These are phyloP conservation scores for Hypomesus transpacificus DNA, from an alignment of 2,113 vertebrate species.

Conservation along the genomic window DNA sequence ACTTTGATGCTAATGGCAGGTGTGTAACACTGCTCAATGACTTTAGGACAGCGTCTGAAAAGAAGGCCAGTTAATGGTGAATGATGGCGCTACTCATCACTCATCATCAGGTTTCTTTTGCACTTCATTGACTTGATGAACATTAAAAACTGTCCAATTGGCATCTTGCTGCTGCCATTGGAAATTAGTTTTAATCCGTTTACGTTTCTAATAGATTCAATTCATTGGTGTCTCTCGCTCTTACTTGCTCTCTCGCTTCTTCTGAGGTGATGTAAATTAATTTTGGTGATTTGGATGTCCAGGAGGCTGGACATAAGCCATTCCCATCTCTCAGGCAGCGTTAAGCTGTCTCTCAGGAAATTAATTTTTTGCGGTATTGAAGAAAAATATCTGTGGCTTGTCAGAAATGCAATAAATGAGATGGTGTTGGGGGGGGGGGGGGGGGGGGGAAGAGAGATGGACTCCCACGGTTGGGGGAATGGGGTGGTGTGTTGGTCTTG, in stretches of 20 bases:
- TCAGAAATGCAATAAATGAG: constrained; percentile 54
- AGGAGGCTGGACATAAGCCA: constrained; percentile 32
- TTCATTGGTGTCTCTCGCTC: background rate
- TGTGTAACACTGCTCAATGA: too few relatives aligned
- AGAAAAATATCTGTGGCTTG: constrained; percentile 43
- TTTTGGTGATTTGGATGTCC: constrained; percentile 48
- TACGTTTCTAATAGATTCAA: constrained; percentile 25
- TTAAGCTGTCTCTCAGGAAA: constrained; percentile 47
- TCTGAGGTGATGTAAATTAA: constrained; percentile 50
- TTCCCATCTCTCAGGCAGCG: constrained; percentile 33
- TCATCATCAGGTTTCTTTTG: background rate
- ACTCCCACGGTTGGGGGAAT: constrained; percentile 24
- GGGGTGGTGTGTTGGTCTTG: constrained; percentile 30
- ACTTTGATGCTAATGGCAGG: too few relatives aligned
- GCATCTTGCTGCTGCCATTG: constrained; percentile 16
- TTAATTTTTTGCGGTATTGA: constrained; percentile 47
- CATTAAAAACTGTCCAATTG: constrained; percentile 19
- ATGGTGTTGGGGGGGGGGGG: constrained; percentile 22
- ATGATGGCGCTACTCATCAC: constrained; percentile 1
- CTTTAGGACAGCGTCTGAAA: background rate
- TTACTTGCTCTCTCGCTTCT: constrained; percentile 1
- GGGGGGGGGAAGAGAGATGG: constrained; percentile 13
- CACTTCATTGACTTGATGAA: constrained; percentile 10
- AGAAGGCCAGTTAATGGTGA: constrained; percentile 7
- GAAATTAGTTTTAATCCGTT: constrained; percentile 38